These are phyloP conservation scores for Suricata suricatta DNA, from an alignment of 2,113 vertebrate genomes.

Conservation along the genomic window DNA sequence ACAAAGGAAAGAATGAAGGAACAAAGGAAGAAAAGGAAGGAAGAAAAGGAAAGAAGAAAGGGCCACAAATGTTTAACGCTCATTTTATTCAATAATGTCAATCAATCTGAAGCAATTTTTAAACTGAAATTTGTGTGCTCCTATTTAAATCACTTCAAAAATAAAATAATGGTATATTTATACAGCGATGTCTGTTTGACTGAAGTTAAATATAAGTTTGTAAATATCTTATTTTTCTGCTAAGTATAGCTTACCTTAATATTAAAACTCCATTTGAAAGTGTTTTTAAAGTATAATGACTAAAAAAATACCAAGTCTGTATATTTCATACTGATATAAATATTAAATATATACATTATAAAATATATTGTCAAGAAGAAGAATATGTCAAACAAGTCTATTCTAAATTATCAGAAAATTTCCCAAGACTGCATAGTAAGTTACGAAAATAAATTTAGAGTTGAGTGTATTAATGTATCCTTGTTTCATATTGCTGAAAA, in stretches of 20 bases:
- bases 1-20: rapidly evolving
- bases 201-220: not conserved
- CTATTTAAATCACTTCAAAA: not conserved
- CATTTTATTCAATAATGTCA: not conserved
- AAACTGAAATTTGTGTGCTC: not conserved
- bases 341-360: not conserved
- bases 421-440: not conserved
- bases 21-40: rapidly evolving
- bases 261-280: not conserved
- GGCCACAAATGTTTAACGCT: not conserved
- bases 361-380: not conserved
- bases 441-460: not conserved
- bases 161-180: not conserved
- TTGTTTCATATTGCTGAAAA: not conserved
- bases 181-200: not conserved
- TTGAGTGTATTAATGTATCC: not conserved
- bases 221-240: not conserved
- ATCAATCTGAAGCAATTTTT: not conserved
- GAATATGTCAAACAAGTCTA: not conserved
- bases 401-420: not conserved
- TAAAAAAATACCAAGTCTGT: not conserved
- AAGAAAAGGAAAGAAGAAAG: no score
- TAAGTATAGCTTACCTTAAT: not conserved
- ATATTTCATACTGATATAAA: not conserved
- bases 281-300: not conserved